Evolutionary conservation across 30 jellyfish, hydroid and myxozoan species (phyloP), one percentile per base, ranked within the genome.

Genomic region (Hydractinia symbiolongicarpus): DNA sequence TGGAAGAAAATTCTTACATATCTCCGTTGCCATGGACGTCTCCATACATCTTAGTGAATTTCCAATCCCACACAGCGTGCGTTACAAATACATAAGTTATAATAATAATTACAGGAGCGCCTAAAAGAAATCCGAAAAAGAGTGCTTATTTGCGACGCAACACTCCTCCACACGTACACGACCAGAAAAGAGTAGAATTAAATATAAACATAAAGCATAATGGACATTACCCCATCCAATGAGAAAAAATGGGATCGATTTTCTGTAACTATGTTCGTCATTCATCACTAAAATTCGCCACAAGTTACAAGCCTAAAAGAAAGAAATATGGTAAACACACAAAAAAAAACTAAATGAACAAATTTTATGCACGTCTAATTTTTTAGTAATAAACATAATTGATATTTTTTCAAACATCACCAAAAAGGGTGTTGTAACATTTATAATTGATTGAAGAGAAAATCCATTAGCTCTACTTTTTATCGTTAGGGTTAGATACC

Each of bases 21-120:
- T 87, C 98, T 15, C 98, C 98, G 83, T 93, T 82, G 15, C 71
- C 72, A 77, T 87, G 88, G n/a, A 88, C 95, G 78, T 88, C 95
- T 5, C 90, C 95, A 79, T 93, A 93, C 96, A 93, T 88, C 15
- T 55, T 60, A 0, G 85, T 15, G 64, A 93, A 77, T 14, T 84
- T 80, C 98, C 98, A 93, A 53, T 77, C 81, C 73, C 86, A 88
- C 0, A 86, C 95, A 13, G 98, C 96, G 81, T 76, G 70, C 11
- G 95, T 84, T 14, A 88, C 73, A 49, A 93, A 73, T 15, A 87
- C 76, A 72, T 93, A 88, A 49, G 92, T 91, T 56, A 75, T 89
- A 50, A 93, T 72, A 55, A 93, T 58, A 50, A 93, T 60, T n/a
- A 84, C 86, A 4, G 98, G 98, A 44, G 53, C 84, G 52, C 20